Conservation (phyloP, 2,888 invertebrate genomes). For the Acleris emargana region DNA sequence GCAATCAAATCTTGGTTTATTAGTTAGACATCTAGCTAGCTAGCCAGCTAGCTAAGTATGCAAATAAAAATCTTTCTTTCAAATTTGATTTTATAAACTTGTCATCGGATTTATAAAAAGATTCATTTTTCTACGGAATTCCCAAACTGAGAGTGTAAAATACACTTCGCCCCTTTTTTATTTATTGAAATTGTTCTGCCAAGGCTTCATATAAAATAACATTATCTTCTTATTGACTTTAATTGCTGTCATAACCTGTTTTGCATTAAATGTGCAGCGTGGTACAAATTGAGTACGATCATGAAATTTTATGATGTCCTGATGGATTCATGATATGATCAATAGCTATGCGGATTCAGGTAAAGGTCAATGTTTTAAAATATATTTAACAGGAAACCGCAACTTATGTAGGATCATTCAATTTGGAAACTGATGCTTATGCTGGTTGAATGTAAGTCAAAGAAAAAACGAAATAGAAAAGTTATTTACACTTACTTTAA, state of each 20-base stretch:
- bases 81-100: too few species aligned
- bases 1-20: too few species aligned
- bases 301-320: constrained; percentile 35
- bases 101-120: not conserved
- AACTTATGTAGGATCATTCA: too few species aligned
- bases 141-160: not conserved
- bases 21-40: too few species aligned
- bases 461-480: too few species aligned
- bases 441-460: too few species aligned
- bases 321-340: constrained; percentile 22
- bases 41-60: too few species aligned
- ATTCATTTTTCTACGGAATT: constrained; percentile 8
- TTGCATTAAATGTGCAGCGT: constrained; percentile 14
- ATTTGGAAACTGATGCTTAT: too few species aligned
- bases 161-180: constrained; percentile 37
- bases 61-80: too few species aligned
- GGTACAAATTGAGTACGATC: constrained; percentile 32
- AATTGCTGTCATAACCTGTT: constrained; percentile 36
- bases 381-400: not conserved
- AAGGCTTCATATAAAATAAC: constrained; percentile 45
- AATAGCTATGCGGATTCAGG: constrained; percentile 6
- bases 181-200: constrained; percentile 60
- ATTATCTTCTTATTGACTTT: constrained; percentile 37
- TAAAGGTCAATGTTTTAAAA: not conserved
- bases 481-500: too few species aligned